phyloP scores from a whole-genome alignment of 2,888 invertebrate species.

The Allophyes oxyacanthae region DNA sequence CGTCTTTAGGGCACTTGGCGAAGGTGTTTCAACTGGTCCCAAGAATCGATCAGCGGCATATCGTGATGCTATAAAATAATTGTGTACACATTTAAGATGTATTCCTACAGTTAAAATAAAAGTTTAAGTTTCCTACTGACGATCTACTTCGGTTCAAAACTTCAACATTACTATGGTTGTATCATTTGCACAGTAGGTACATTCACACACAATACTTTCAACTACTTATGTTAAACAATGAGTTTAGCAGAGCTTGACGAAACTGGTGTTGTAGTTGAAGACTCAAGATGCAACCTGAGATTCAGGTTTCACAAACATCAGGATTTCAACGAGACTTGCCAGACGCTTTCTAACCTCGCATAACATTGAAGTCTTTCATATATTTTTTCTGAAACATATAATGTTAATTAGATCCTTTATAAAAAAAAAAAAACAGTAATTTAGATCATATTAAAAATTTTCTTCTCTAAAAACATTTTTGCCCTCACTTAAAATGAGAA shows the following conservation, averaged over 20 bases:
- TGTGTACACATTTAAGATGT: constrained; percentile 45
- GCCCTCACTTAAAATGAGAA: constrained; percentile 19
- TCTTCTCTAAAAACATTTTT: not conserved
- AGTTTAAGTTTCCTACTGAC: constrained; percentile 30
- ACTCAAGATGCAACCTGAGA: constrained; percentile 65
- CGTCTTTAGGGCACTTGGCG: constrained; percentile 3
- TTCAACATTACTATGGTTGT: constrained; percentile 1
- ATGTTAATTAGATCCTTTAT: too few species aligned
- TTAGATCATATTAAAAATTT: not conserved
- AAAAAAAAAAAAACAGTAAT: too few species aligned
- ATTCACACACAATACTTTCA: constrained; percentile 19
- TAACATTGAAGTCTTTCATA: constrained; percentile 19
- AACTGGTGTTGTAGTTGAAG: constrained; percentile 63
- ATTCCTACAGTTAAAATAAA: constrained; percentile 46
- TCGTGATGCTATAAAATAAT: constrained; percentile 32
- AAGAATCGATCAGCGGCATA: constrained; percentile 19
- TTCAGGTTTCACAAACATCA: constrained; percentile 42
- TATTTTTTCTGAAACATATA: too few species aligned
- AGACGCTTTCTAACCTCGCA: constrained; percentile 37
- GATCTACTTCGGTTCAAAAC: constrained; percentile 20
- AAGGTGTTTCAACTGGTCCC: constrained; percentile 22
- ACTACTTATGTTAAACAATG: constrained; percentile 49
- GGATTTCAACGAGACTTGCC: constrained; percentile 21
- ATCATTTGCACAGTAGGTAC: constrained; percentile 3
- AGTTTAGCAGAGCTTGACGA: constrained; percentile 69